Base-by-base conservation (phyloP, 1,140 invertebrate genomes). In the Nylanderia fulva region DNA sequence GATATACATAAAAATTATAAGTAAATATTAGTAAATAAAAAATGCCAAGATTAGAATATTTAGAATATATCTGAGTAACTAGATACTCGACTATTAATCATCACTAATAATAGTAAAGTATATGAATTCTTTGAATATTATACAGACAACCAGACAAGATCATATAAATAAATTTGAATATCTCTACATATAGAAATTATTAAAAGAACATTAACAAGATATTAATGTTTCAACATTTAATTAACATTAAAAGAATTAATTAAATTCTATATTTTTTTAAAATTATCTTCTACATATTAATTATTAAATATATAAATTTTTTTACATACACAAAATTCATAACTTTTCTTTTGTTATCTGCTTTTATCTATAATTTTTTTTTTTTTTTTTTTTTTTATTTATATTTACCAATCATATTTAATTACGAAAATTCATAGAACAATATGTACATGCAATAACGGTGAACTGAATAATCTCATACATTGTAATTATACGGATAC, bases 251-350 rank as follows among this genome's bases (percentile, higher is more conserved):
- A 24, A 42, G 0, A 54, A 15, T 24, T 8, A 45, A 68, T 27
- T n/a, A n/a, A n/a, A n/a, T n/a, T n/a, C n/a, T n/a, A n/a, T n/a
- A n/a, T n/a, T 15, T 13, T 15, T 72, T 72, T 4, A 8, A 54
- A 2, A 54, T 48, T 4, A 54, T 33, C 11, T n/a, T 71, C 15
- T 58, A 69, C 0, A 63, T 74, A 69, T 33, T 56, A 1, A 71
- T 21, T 27, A n/a, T 83, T 69, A 80, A 60, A 72, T 33, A 5
- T 54, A 45, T 82, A 80, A 56, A 42, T 11, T 39, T 24, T 69
- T 58, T 36, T 21, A 18, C 15, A 54, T 3, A 24, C 2, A 29
- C 29, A 29, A 61, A 76, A 63, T 45, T 18, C n/a, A 2, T 9
- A 63, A 18, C 8, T 27, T 33, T 54, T 18, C 27, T 75, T n/a